Percentiles rank a stretch among this genome's conserved stretches.
Evolutionary conservation across 2,113 vertebrate genomes (phyloP).

Genomic region (Aptenodytes patagonicus): DNA sequence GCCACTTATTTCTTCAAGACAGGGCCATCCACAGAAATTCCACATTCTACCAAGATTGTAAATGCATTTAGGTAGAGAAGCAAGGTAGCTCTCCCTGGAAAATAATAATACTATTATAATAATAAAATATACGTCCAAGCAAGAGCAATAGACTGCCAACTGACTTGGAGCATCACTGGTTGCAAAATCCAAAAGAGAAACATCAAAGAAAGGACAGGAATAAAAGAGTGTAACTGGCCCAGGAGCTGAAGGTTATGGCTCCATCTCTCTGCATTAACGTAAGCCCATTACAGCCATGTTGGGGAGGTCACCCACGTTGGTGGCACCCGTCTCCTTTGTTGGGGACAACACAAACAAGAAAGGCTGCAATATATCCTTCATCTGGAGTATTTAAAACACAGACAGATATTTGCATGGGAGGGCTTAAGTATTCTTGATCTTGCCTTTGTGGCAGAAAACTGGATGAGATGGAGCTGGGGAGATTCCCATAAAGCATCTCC

Average conservation of each 20-base stretch:
- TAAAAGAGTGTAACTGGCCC: not conserved
- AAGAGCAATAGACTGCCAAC: not conserved
- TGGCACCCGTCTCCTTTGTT: not conserved
- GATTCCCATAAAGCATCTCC: not conserved
- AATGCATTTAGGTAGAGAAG: not conserved
- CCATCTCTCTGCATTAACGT: not conserved
- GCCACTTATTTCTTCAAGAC: not conserved
- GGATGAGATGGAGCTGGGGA: not conserved
- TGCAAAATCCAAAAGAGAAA: not conserved
- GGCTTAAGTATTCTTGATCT: not conserved
- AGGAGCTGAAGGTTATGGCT: not conserved
- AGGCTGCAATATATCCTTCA: not conserved
- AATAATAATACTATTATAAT: not conserved
- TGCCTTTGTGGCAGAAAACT: not conserved
- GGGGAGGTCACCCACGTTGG: not conserved
- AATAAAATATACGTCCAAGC: not conserved
- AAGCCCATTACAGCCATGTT: rapidly evolving
- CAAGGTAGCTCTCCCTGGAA: not conserved
- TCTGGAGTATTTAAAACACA: not conserved
- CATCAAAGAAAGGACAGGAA: not conserved
- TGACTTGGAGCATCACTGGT: not conserved
- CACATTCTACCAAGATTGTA: not conserved
- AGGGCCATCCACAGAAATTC: not conserved
- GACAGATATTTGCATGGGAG: not conserved
- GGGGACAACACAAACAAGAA: not conserved